Conservation (phyloP, 1,140 invertebrate genomes). For the Mya arenaria region DNA sequence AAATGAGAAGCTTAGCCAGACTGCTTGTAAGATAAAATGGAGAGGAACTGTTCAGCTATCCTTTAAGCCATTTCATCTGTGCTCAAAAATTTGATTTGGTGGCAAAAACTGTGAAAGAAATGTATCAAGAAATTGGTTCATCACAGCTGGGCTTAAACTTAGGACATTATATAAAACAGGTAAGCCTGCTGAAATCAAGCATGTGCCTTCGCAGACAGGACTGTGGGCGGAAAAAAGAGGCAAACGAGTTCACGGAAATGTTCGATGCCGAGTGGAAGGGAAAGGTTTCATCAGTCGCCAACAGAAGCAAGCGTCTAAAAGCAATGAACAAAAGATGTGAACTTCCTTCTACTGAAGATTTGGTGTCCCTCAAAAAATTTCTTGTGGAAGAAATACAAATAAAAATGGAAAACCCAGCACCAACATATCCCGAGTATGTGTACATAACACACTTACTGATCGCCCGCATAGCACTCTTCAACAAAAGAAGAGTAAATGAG, state of each 20-base stretch:
- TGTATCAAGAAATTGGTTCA: slow-evolving; percentile 8
- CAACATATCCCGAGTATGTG: background rate
- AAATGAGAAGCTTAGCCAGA: slow-evolving; percentile 33
- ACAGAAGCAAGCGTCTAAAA: slow-evolving; percentile 15
- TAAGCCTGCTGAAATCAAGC: slow-evolving; percentile 26
- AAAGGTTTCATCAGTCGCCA: slow-evolving; percentile 34
- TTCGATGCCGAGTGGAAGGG: slow-evolving; percentile 44
- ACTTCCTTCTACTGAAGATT: slow-evolving; percentile 30
- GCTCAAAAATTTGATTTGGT: background rate
- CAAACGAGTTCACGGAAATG: slow-evolving; percentile 5
- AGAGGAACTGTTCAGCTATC: background rate
- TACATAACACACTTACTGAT: slow-evolving; percentile 17
- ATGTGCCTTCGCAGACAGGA: background rate
- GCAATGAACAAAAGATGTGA: slow-evolving; percentile 20
- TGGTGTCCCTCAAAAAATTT: slow-evolving; percentile 18
- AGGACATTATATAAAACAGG: slow-evolving; percentile 49
- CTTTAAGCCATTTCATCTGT: background rate
- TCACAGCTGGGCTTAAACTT: slow-evolving; percentile 35
- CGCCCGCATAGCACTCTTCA: slow-evolving; percentile 34
- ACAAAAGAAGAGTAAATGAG: slow-evolving; percentile 47
- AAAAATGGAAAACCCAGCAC: background rate
- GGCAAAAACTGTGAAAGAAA: background rate
- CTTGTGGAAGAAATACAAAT: background rate
- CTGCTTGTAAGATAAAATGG: slow-evolving; percentile 12
- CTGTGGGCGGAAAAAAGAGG: background rate